These are phyloP conservation scores for Cochlearius cochlearius DNA, from an alignment of 2,113 vertebrate genomes.

Conservation along the genomic window DNA sequence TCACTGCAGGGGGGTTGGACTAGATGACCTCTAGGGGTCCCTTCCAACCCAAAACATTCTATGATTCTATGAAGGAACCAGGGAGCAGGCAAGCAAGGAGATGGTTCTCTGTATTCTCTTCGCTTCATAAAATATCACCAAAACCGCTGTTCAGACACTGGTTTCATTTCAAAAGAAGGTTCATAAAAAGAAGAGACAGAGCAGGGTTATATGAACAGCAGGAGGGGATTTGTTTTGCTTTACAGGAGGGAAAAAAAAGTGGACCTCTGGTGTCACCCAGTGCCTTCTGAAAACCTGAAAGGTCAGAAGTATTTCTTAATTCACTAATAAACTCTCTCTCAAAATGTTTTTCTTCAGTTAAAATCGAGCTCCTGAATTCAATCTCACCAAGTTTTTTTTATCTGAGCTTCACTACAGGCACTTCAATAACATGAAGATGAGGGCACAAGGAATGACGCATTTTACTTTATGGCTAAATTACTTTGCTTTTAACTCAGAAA, in stretches of 20 bases:
- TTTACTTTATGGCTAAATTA: background rate
- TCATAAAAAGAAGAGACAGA: background rate
- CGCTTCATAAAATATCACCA: background rate
- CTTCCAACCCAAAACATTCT: no score
- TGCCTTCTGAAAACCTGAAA: background rate
- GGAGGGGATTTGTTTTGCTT: background rate
- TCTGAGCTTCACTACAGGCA: background rate
- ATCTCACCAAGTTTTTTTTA: background rate
- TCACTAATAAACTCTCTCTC: background rate
- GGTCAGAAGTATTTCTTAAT: background rate
- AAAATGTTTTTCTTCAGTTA: background rate
- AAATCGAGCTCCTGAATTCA: background rate
- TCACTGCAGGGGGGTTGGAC: no score
- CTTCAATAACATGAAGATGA: background rate
- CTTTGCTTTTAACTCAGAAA: background rate
- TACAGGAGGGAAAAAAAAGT: background rate
- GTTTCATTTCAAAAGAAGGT: background rate
- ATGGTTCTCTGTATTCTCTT: background rate
- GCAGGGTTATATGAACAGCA: background rate
- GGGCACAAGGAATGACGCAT: background rate
- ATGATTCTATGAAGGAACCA: no score
- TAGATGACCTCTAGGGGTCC: no score
- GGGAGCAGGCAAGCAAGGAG: background rate
- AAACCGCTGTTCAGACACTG: background rate
- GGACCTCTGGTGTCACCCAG: background rate